Conservation (phyloP, 2,888 invertebrate species). For the Coronaproctus castanopsis region DNA sequence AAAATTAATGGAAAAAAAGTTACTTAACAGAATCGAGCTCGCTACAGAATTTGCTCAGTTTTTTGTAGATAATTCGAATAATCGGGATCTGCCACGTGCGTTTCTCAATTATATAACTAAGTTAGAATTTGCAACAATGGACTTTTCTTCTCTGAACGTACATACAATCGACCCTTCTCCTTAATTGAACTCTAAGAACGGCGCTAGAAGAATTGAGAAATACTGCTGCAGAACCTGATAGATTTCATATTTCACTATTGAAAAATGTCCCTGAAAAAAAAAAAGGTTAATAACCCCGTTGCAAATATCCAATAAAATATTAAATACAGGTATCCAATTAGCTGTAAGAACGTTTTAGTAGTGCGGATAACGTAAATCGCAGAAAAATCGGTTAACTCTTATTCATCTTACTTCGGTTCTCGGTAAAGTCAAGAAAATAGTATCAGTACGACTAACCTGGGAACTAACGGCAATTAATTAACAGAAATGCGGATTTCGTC, state of each 20-base stretch:
- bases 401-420: not conserved
- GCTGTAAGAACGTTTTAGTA: not conserved
- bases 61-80: not conserved
- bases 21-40: not conserved
- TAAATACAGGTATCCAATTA: too few species aligned
- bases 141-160: not conserved
- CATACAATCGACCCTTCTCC: not conserved
- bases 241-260: not conserved
- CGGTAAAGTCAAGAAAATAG: not conserved
- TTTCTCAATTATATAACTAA: not conserved
- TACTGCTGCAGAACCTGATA: not conserved
- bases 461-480: not conserved
- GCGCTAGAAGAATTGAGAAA: not conserved
- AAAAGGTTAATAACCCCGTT: not conserved
- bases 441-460: not conserved
- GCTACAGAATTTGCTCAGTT: not conserved
- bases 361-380: not conserved
- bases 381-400: not conserved
- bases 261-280: not conserved
- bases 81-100: not conserved
- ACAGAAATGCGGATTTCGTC: not conserved
- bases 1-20: not conserved
- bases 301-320: not conserved
- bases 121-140: not conserved
- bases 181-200: not conserved